phyloP scores from a whole-genome alignment of 2,797 vertebrate genomes.

The Synanceia verrucosa region DNA sequence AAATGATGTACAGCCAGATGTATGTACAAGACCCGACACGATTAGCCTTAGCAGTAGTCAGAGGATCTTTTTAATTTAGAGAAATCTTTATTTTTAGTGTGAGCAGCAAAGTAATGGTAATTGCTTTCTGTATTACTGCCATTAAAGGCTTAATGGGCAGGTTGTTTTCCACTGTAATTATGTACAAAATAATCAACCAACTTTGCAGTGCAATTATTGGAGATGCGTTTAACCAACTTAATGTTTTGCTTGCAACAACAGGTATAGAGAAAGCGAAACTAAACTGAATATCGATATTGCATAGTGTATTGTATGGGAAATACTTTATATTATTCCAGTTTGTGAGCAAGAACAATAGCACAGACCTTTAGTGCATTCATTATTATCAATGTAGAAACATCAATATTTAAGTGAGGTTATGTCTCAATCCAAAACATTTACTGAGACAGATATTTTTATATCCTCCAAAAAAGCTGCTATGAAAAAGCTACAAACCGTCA shows the following conservation, averaged over 20 bases:
- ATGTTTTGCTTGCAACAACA: conserved; percentile 49
- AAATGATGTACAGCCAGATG: conserved; percentile 73
- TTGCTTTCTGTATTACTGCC: conserved; percentile 82
- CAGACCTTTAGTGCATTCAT: not conserved
- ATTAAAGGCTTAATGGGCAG: conserved; percentile 84
- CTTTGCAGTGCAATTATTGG: conserved; percentile 79
- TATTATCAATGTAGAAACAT: conserved; percentile 18
- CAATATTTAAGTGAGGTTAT: conserved; percentile 23
- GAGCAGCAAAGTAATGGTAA: conserved; percentile 82
- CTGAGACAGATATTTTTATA: not conserved
- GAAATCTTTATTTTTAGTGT: conserved; percentile 78
- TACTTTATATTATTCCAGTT: not conserved
- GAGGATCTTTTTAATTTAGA: conserved; percentile 74
- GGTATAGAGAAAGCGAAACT: conserved; percentile 31
- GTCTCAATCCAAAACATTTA: conserved; percentile 28
- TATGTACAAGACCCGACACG: conserved; percentile 65
- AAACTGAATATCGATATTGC: conserved; percentile 33
- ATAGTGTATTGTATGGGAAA: conserved; percentile 4
- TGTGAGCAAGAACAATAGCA: not conserved
- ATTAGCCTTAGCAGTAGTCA: conserved; percentile 68
- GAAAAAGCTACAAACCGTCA: no score
- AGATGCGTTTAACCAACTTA: conserved; percentile 75
- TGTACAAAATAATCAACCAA: conserved; percentile 81
- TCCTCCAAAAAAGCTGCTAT: conserved; percentile 2
- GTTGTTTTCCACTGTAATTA: conserved; percentile 84